Percentiles rank a stretch among this genome's conserved stretches.
Evolutionary conservation across 2,888 invertebrate genomes (phyloP).

Genomic region (Trisateles emortualis): DNA sequence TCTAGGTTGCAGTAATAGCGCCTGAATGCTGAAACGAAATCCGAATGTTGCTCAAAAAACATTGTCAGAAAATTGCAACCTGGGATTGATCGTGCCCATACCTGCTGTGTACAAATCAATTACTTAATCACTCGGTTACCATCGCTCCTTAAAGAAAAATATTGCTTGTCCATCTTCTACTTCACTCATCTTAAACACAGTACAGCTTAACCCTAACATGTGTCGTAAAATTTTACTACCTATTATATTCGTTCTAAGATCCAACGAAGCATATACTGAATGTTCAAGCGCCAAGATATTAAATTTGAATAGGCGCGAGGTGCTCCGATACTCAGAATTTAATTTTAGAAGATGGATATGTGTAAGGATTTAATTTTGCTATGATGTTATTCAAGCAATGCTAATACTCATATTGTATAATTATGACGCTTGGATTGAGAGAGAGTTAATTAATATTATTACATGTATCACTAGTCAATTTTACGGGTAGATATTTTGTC

Average conservation of each 20-base stretch:
- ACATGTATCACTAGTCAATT: no score
- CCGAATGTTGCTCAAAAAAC: no score
- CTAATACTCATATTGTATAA: background rate
- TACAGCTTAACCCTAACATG: background rate
- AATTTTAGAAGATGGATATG: background rate
- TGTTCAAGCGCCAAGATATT: slow-evolving; percentile 26
- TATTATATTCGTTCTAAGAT: slow-evolving; percentile 34
- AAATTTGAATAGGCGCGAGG: slow-evolving; percentile 33
- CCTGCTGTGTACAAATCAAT: no score
- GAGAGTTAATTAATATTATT: no score
- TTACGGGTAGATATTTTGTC: no score
- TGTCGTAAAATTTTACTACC: slow-evolving; percentile 25
- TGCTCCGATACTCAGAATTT: background rate
- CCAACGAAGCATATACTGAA: slow-evolving; percentile 39
- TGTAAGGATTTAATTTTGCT: background rate
- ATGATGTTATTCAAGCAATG: background rate
- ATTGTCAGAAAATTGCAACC: no score
- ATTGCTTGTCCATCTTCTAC: background rate
- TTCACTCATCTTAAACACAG: background rate
- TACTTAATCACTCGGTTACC: no score
- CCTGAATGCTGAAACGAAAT: no score
- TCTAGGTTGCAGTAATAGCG: no score
- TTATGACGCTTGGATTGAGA: background rate
- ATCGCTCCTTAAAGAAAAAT: no score
- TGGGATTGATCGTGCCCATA: no score